phyloP scores from a whole-genome alignment of 2,797 vertebrate genomes.

The Xenops minutus region DNA sequence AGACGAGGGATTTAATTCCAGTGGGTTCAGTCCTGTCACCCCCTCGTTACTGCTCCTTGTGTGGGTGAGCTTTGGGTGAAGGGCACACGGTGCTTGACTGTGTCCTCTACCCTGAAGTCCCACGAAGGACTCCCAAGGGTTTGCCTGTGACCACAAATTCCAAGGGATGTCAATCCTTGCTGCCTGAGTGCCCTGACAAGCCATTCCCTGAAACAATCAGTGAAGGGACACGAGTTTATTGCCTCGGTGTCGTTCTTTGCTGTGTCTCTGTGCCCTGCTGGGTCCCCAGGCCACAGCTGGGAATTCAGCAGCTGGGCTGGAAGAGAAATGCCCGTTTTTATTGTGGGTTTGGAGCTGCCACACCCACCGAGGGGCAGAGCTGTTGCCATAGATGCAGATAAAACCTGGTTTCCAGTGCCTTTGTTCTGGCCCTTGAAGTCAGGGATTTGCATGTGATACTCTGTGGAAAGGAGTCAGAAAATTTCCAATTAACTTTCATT shows the following conservation, averaged over 20 bases:
- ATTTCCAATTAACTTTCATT: neutral
- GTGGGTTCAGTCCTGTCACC: neutral
- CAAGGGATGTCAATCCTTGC: neutral
- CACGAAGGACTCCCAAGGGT: rapidly evolving
- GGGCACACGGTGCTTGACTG: neutral
- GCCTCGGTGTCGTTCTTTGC: rapidly evolving
- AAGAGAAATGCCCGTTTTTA: neutral
- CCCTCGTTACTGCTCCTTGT: neutral
- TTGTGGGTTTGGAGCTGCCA: neutral
- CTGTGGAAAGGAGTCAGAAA: neutral
- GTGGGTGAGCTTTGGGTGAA: neutral
- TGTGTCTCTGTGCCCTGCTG: neutral
- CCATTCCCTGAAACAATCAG: neutral
- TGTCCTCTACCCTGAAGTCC: neutral
- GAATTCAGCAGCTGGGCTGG: neutral
- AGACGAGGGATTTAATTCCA: neutral
- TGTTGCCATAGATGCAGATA: neutral
- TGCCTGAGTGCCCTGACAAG: neutral
- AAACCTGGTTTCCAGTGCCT: neutral
- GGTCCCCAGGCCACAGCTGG: neutral
- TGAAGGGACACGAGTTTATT: neutral
- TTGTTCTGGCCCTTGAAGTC: neutral
- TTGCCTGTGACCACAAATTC: neutral
- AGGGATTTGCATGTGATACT: neutral
- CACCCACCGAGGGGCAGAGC: neutral